phyloP scores from a whole-genome alignment of 2,888 invertebrate genomes.

The Axea sp. region DNA sequence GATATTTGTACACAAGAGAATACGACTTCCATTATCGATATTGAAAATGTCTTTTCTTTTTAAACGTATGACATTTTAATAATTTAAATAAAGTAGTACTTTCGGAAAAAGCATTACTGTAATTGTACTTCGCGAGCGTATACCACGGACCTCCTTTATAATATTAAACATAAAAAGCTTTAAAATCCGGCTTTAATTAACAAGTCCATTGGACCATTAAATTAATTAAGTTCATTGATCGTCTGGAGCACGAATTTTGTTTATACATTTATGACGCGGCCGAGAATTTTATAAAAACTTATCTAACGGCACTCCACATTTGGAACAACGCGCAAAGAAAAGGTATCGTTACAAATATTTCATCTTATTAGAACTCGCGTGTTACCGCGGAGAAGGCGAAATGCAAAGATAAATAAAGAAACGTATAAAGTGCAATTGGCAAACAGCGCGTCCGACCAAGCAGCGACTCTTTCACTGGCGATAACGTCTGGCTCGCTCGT shows the following conservation, averaged over 20 bases:
- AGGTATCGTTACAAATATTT: no score
- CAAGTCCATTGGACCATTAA: constrained; percentile 34
- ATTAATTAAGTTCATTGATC: constrained; percentile 31
- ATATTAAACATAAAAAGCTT: constrained; percentile 29
- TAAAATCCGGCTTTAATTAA: constrained; percentile 34
- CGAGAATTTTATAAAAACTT: background rate
- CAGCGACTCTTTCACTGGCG: constrained; percentile 7
- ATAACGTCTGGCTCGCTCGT: background rate
- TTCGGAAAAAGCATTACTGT: constrained; percentile 25
- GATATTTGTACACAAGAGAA: background rate
- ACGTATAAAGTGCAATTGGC: no score
- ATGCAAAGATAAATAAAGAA: no score
- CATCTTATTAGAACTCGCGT: no score
- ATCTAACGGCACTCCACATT: background rate
- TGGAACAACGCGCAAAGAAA: no score
- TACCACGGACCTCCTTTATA: constrained; percentile 25
- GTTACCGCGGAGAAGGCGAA: no score
- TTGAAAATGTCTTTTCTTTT: constrained; percentile 23
- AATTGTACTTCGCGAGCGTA: constrained; percentile 14
- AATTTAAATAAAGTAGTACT: constrained; percentile 24
- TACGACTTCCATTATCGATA: constrained; percentile 28
- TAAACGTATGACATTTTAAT: constrained; percentile 13
- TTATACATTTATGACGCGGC: constrained; percentile 5
- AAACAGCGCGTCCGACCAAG: constrained; percentile 21
- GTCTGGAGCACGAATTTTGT: background rate